These are phyloP conservation scores for Phyto melanocephala DNA, from an alignment of 2,888 invertebrate genomes.

Conservation along the genomic window DNA sequence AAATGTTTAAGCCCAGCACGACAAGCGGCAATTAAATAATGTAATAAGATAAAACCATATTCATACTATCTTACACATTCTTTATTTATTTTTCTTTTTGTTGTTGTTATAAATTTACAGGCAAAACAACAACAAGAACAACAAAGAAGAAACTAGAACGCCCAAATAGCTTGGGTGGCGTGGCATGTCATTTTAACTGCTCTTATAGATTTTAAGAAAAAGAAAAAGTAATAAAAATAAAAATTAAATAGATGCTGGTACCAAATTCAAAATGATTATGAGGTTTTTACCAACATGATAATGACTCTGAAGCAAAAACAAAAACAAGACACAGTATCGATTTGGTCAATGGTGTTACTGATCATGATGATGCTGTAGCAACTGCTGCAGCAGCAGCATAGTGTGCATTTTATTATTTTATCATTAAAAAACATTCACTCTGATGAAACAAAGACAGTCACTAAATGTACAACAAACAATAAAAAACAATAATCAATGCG, in stretches of 20 bases:
- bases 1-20: constrained; percentile 66
- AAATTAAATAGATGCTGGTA: constrained; percentile 55
- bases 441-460: constrained; percentile 36
- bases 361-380: constrained; percentile 16
- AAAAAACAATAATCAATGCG: constrained; percentile 63
- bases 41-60: constrained; percentile 61
- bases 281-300: constrained; percentile 1
- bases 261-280: background rate
- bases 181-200: constrained; percentile 66
- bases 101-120: constrained; percentile 14
- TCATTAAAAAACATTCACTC: constrained; percentile 19
- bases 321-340: background rate
- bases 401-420: constrained; percentile 74
- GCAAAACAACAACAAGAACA: constrained; percentile 20
- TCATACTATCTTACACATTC: background rate
- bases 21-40: constrained; percentile 68
- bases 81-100: no score
- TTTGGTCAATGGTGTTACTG: constrained; percentile 65
- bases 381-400: constrained; percentile 73
- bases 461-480: constrained; percentile 37
- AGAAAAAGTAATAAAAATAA: constrained; percentile 2
- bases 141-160: constrained; percentile 47
- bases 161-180: constrained; percentile 66
- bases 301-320: background rate
- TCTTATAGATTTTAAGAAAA: constrained; percentile 31